Percentiles rank a stretch among this genome's conserved stretches.
These are phyloP conservation scores for Apodemus sylvaticus DNA, from an alignment of 2,113 vertebrate genomes.

Conservation along the genomic window DNA sequence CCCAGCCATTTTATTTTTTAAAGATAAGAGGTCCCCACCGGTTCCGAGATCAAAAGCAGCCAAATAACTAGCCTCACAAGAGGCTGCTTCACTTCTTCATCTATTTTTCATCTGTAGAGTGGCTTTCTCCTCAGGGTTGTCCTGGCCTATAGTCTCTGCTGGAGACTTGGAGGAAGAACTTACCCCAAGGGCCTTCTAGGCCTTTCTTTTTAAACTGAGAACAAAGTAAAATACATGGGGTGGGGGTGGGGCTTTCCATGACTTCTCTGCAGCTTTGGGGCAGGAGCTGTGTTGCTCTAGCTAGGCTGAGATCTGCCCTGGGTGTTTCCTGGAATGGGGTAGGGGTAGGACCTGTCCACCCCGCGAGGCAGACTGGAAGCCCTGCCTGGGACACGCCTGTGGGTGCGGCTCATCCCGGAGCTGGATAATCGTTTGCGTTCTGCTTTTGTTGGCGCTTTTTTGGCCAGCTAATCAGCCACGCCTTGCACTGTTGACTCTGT, in stretches of 20 bases:
- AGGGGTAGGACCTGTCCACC: not conserved
- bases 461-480: slow-evolving; percentile 16
- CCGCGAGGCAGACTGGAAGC: no score
- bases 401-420: slow-evolving; percentile 9
- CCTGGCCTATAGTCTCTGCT: not conserved
- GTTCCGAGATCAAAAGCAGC: slow-evolving; percentile 47
- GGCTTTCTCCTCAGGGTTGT: not conserved
- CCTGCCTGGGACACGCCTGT: not conserved
- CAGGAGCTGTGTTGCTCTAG: not conserved
- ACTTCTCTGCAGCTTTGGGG: not conserved
- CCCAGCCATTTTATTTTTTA: slow-evolving; percentile 55
- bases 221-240: not conserved
- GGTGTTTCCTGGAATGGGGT: not conserved
- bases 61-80: not conserved
- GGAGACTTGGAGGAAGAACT: not conserved
- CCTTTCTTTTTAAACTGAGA: not conserved
- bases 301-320: not conserved
- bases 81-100: not conserved
- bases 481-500: not conserved
- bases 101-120: not conserved
- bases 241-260: not conserved
- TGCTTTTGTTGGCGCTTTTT: not conserved
- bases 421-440: not conserved
- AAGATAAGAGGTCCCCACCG: not conserved
- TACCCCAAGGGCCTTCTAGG: not conserved